Percentiles rank a stretch among this genome's conserved stretches.
phyloP scores from a whole-genome alignment of 2,113 vertebrate species.

The Chaetodon trifascialis region DNA sequence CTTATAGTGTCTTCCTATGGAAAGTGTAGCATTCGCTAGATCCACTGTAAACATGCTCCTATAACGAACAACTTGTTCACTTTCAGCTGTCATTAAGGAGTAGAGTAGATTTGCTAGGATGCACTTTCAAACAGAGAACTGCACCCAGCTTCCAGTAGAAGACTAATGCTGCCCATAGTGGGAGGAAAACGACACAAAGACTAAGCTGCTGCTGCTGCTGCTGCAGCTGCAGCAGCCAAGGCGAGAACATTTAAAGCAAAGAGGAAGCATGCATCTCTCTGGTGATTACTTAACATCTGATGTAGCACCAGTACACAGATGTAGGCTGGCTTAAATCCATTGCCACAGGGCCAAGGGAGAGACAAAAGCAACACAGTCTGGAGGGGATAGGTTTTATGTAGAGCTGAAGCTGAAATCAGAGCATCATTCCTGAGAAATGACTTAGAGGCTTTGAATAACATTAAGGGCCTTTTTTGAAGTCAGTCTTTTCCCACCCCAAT shows the following conservation, averaged over 20 bases:
- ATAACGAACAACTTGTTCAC: conserved; percentile 28
- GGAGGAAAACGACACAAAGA: conserved; percentile 56
- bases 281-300: conserved; percentile 71
- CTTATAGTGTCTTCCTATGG: conserved; percentile 43
- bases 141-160: conserved; percentile 37
- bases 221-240: conserved; percentile 50
- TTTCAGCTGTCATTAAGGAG: conserved; percentile 38
- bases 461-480: conserved; percentile 44
- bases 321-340: conserved; percentile 75
- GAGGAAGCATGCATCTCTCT: conserved; percentile 68
- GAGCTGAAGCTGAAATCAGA: conserved; percentile 59
- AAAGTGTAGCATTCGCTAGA: background rate
- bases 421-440: conserved; percentile 57
- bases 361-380: conserved; percentile 68
- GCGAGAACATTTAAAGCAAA: conserved; percentile 63
- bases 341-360: conserved; percentile 64
- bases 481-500: conserved; percentile 29
- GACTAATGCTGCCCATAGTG: conserved; percentile 41
- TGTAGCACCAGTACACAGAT: conserved; percentile 68
- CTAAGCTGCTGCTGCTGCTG: conserved; percentile 30
- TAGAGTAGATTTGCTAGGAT: conserved; percentile 19
- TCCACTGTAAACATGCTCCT: background rate
- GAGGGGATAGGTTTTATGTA: conserved; percentile 60
- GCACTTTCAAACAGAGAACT: conserved; percentile 28
- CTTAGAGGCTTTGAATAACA: conserved; percentile 67